Conservation (phyloP, 1,140 invertebrate genomes). For the Euwallacea similis region DNA sequence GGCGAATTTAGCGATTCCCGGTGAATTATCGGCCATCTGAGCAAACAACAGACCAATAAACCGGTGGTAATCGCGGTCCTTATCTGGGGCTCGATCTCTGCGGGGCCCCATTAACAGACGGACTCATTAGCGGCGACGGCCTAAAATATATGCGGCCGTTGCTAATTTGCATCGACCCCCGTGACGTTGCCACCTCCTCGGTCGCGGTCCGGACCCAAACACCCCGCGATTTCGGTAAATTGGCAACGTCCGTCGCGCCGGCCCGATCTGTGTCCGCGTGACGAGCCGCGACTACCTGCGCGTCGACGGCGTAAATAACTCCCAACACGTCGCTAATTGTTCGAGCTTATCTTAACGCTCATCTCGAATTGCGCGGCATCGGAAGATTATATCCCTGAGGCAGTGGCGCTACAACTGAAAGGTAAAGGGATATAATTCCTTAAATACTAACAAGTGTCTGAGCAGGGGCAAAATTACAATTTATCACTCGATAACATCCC, state of each 20-base stretch:
- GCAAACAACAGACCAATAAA: slow-evolving; percentile 34
- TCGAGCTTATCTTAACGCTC: slow-evolving; percentile 43
- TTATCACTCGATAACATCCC: too few species aligned
- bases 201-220: neutral
- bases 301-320: slow-evolving; percentile 40
- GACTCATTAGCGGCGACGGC: slow-evolving; percentile 31
- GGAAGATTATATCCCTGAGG: neutral
- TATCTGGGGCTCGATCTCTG: slow-evolving; percentile 7
- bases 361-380: slow-evolving; percentile 43
- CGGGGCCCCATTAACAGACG: slow-evolving; percentile 31
- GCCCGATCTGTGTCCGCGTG: slow-evolving; percentile 25
- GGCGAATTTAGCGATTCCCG: slow-evolving; percentile 28
- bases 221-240: neutral
- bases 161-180: slow-evolving; percentile 38
- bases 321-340: slow-evolving; percentile 43
- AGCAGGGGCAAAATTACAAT: too few species aligned
- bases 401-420: too few species aligned
- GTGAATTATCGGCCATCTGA: slow-evolving; percentile 29
- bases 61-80: slow-evolving; percentile 33
- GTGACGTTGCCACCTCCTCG: slow-evolving; percentile 28
- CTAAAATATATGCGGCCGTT: slow-evolving; percentile 31
- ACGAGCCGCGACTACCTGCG: slow-evolving; percentile 31
- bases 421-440: too few species aligned
- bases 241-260: slow-evolving; percentile 26
- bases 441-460: too few species aligned